Percentiles rank a stretch among this genome's conserved stretches.
These are phyloP conservation scores for Melanerpes aurifrons DNA, from an alignment of 2,113 vertebrate genomes.

Conservation along the genomic window DNA sequence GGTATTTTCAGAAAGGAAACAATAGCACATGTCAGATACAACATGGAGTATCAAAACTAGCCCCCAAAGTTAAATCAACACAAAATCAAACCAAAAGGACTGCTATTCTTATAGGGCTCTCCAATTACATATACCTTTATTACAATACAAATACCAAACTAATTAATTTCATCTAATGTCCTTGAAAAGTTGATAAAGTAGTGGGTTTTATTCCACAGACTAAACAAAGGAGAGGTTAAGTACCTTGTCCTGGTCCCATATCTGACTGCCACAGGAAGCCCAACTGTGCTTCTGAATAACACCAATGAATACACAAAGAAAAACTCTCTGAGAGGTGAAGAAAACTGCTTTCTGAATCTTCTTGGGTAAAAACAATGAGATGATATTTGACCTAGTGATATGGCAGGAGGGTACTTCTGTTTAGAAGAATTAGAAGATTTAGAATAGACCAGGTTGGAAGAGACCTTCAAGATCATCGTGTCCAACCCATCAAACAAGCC, in stretches of 20 bases:
- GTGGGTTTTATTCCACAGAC: not conserved
- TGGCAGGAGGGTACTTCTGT: not conserved
- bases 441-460: no score
- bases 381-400: not conserved
- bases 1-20: slow-evolving; percentile 18
- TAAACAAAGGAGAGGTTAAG: not conserved
- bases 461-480: no score
- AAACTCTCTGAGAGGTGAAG: not conserved
- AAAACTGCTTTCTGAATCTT: not conserved
- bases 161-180: slow-evolving; percentile 8
- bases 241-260: not conserved
- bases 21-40: not conserved
- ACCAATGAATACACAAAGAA: not conserved
- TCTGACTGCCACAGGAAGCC: not conserved
- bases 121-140: not conserved
- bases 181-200: slow-evolving; percentile 13
- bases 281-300: not conserved
- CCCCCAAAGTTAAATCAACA: not conserved
- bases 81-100: not conserved
- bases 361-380: not conserved
- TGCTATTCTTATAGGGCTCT: not conserved
- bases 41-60: not conserved
- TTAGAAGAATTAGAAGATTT: not conserved
- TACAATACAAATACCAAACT: not conserved
- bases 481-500: no score